Base-by-base conservation (phyloP, 2,888 invertebrate genomes). In the Ypsolopha sequella region DNA sequence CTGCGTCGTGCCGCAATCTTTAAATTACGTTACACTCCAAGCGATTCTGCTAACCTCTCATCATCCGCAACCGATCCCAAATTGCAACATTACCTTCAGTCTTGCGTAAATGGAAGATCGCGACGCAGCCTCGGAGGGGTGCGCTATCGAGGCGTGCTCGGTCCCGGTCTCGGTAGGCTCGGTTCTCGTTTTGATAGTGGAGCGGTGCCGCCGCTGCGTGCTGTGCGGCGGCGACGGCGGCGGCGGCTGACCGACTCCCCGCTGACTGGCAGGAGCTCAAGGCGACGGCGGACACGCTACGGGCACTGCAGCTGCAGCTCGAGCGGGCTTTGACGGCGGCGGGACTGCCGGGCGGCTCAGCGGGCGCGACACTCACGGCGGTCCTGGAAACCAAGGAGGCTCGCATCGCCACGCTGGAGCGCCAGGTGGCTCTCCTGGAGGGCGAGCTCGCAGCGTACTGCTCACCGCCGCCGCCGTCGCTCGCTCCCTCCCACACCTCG, bases 311-410 rank as follows among this genome's bases (percentile, higher is more conserved):
- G 89, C 88, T 84, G 76, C 92, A 93, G 88, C 88, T 93, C 90
- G 93, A 93, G 88, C 89, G 92, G 71, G 91, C 91, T 76, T 79
- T 88, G 73, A 88, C 89, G 60, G 92, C 90, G 71, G 89, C 89
- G 58, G 88, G 89, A 64, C 87, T 89, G 73, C 89, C 89, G 63
- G 84, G 85, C 63, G 82, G 82, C 72, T 73, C 73, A 62, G 85
- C 85, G 63, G 85, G 85, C 66, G 92, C 92, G 77, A 92, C 93
- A 63, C 89, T 93, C 79, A 91, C 91, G 64, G 92, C 93, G 67
- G 92, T 93, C 78, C 89, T 93, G 87, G 93, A 93, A 88, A 93
- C 93, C 66, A 92, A 95, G 91, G 95, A 95, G 85, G 93, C 93
- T 70, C 91, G 95, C 80, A 95, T 96, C 80, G 91, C 92, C 73